Evolutionary conservation across 2,797 vertebrate species (phyloP), one percentile per base, ranked within the genome.

Genomic region (Melopsittacus undulatus): DNA sequence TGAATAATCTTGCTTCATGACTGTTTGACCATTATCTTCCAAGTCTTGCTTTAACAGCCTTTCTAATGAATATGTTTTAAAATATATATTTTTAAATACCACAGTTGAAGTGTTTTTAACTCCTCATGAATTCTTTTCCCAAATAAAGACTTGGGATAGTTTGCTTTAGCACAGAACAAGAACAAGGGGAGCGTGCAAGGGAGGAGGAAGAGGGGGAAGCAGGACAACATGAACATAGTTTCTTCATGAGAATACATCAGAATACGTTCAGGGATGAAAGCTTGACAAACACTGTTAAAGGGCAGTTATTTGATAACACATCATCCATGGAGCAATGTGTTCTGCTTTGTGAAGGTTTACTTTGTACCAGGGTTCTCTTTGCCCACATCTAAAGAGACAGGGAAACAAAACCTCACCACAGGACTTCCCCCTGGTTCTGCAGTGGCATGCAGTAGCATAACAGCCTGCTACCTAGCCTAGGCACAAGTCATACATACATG

Each of bases 171-270:
- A 61, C 13, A 83, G 38, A 68, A 40, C 7, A 77, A 45, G 21
- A 87, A 17, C 9, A 9, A 42, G 32, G 16, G 0, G 1, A 17
- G 12, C 5, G 7, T 36, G 3, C 8, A 6, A 5, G 4, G 7
- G 18, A 10, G 23, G 23, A 18, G 30, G 14, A 13, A 26, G 22
- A 48, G 5, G 1, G 2, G 2, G 11, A 38, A 63, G 13, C 9
- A 64, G 7, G 30, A 61, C 22, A 36, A 36, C 56, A 59, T 10
- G 10, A 59, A 59, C 56, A 0, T 6, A 29, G 23, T 15, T 89
- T 73, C 19, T 46, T 43, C 32, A 11, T 27, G 43, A 52, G n/a
- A 68, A 7, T n/a, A 68, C 2, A 3, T 26, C 21, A 11, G 22
- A 36, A 6, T 12, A 64, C 9, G 7, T 51, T n/a, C n/a, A 42